Evolutionary conservation across 2,113 vertebrate species (phyloP).

Genomic region (Dascyllus trimaculatus): DNA sequence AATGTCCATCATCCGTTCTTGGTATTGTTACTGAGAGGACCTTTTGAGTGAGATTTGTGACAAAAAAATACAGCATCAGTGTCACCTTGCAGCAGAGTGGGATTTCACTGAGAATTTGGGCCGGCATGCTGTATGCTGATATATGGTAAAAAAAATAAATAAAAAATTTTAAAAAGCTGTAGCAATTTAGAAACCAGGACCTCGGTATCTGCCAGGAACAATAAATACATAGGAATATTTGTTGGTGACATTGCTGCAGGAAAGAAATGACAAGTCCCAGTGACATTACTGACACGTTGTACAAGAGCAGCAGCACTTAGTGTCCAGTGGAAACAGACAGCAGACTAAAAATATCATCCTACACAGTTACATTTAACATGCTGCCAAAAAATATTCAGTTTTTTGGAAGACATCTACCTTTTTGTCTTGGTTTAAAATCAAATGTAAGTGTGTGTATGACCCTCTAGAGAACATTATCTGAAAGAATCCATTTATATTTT

Average conservation of each 20-base stretch:
- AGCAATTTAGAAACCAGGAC: conserved; percentile 55
- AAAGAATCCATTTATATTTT: too few relatives aligned
- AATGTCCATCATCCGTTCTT: conserved; percentile 11
- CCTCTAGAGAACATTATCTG: too few relatives aligned
- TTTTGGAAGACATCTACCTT: too few relatives aligned
- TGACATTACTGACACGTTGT: conserved; percentile 60
- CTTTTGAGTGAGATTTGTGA: conserved; percentile 15
- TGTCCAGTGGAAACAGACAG: conserved; percentile 25
- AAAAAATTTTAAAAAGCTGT: too few relatives aligned
- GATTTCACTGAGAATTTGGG: conserved; percentile 7
- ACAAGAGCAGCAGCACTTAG: conserved; percentile 35
- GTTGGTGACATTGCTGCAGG: conserved; percentile 58
- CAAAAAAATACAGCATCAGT: not conserved
- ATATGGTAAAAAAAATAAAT: conserved; percentile 35
- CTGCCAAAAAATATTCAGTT: not conserved
- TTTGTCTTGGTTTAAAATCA: too few relatives aligned
- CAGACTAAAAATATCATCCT: conserved; percentile 48
- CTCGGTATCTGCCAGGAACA: conserved; percentile 59
- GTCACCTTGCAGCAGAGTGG: conserved; percentile 4
- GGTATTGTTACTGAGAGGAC: not conserved
- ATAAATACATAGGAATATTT: conserved; percentile 53
- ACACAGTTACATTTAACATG: conserved; percentile 26
- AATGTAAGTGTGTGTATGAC: too few relatives aligned
- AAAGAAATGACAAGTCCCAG: conserved; percentile 44
- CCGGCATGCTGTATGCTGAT: conserved; percentile 34